A percentile compares a stretch with the other conserved stretches of the same genome.
Evolutionary conservation across 1,140 invertebrate species (phyloP).

Genomic region (Drosophila bocqueti): DNA sequence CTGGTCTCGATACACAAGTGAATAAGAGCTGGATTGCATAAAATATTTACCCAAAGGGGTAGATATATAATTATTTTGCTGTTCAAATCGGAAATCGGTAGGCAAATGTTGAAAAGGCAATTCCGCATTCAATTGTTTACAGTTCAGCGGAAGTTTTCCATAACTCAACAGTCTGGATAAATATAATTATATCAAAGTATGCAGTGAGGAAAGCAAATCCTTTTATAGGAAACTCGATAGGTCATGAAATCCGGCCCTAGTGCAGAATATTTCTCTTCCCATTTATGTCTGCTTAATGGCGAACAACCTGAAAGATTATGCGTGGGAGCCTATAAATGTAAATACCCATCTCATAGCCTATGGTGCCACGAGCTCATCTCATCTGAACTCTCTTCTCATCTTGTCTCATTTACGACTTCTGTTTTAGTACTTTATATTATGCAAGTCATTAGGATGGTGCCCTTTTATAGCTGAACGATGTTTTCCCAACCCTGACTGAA

Average conservation of each 20-base stretch:
- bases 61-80: slow-evolving; percentile 38
- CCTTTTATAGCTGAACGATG: slow-evolving; percentile 55
- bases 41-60: slow-evolving; percentile 8
- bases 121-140: slow-evolving; percentile 19
- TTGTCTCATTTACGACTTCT: slow-evolving; percentile 69
- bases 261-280: neutral
- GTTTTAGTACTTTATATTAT: slow-evolving; percentile 69
- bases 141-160: slow-evolving; percentile 20
- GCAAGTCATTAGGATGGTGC: slow-evolving; percentile 66
- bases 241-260: neutral
- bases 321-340: slow-evolving; percentile 13
- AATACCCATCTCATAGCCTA: slow-evolving; percentile 7
- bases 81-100: slow-evolving; percentile 22
- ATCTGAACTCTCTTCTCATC: slow-evolving; percentile 43
- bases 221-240: neutral
- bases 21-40: slow-evolving; percentile 10
- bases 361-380: slow-evolving; percentile 16
- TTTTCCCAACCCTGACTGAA: slow-evolving; percentile 10
- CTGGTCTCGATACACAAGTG: slow-evolving; percentile 2
- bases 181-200: slow-evolving; percentile 5
- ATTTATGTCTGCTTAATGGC: slow-evolving; percentile 19
- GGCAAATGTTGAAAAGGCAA: slow-evolving; percentile 28
- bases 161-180: neutral
- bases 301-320: slow-evolving; percentile 21
- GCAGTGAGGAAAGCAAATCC: neutral